These are phyloP conservation scores for Tridacna gigas DNA, from an alignment of 2,888 invertebrate species.

Conservation along the genomic window DNA sequence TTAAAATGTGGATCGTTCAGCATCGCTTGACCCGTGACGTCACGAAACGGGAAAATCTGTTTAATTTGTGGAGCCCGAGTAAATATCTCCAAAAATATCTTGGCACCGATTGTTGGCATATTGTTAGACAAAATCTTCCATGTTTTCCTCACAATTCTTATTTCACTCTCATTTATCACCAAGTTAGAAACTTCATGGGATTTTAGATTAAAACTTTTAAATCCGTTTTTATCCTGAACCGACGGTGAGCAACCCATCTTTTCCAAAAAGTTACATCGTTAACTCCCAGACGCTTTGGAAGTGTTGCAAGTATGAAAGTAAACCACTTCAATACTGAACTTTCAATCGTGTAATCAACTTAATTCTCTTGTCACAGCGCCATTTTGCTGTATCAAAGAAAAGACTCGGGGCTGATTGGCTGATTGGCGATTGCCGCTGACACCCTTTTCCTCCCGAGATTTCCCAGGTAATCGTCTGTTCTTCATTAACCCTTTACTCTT, in stretches of 20 bases:
- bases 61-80: slow-evolving; percentile 72
- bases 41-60: slow-evolving; percentile 74
- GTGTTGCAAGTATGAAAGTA: no score
- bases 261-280: no score
- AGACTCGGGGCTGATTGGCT: no score
- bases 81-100: slow-evolving; percentile 77
- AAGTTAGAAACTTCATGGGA: not conserved
- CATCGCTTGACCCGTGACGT: slow-evolving; percentile 69
- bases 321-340: no score
- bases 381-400: no score
- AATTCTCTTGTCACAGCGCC: no score
- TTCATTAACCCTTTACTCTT: no score
- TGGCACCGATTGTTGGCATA: slow-evolving; percentile 69
- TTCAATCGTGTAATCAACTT: no score
- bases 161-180: slow-evolving; percentile 45
- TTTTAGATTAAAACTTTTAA: not conserved
- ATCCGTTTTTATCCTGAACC: not conserved
- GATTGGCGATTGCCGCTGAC: no score
- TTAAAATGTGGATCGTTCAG: slow-evolving; percentile 66
- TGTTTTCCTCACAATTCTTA: slow-evolving; percentile 62
- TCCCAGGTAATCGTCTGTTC: no score
- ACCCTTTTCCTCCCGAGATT: no score
- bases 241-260: slow-evolving; percentile 37
- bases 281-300: no score
- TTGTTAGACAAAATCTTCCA: slow-evolving; percentile 71